These are phyloP conservation scores for Drosophila persimilis DNA, from an alignment of 1,140 invertebrate species.

Conservation along the genomic window DNA sequence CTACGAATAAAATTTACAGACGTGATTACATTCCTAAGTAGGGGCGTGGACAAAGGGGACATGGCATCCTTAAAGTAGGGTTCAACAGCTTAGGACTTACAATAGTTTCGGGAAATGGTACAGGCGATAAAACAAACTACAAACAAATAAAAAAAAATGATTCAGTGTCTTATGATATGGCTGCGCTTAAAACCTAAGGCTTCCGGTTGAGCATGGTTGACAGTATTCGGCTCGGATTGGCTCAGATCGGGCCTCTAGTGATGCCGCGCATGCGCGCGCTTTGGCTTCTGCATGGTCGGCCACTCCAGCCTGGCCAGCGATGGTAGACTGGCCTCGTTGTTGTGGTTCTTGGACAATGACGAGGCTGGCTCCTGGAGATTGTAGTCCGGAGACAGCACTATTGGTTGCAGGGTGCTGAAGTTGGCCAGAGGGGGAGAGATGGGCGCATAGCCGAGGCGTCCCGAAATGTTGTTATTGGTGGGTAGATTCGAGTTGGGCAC, in stretches of 20 bases:
- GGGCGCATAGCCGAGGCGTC: constrained; percentile 55
- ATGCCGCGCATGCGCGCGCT: constrained; percentile 49
- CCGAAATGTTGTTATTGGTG: constrained; percentile 46
- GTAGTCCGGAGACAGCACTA: constrained; percentile 57
- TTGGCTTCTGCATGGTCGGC: constrained; percentile 48
- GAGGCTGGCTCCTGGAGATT: constrained; percentile 51
- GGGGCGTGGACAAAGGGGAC: constrained; percentile 17
- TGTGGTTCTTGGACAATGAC: constrained; percentile 43
- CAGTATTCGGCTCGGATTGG: no score
- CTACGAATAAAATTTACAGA: constrained; percentile 58
- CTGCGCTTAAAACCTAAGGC: constrained; percentile 17
- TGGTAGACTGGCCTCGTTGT: constrained; percentile 28
- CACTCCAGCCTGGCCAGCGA: constrained; percentile 46
- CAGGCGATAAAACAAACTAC: constrained; percentile 25
- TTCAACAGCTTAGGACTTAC: constrained; percentile 44
- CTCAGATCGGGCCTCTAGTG: constrained; percentile 14
- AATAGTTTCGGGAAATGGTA: constrained; percentile 29
- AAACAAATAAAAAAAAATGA: constrained; percentile 21
- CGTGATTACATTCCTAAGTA: constrained; percentile 43
- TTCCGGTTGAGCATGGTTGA: neutral
- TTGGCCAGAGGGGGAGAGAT: constrained; percentile 54
- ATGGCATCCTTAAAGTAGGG: constrained; percentile 35
- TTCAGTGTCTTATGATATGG: constrained; percentile 46
- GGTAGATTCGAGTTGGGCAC: constrained; percentile 48
- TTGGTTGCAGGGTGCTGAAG: constrained; percentile 62